phyloP scores from a whole-genome alignment of 2,888 invertebrate genomes.

The Pterostichus niger region DNA sequence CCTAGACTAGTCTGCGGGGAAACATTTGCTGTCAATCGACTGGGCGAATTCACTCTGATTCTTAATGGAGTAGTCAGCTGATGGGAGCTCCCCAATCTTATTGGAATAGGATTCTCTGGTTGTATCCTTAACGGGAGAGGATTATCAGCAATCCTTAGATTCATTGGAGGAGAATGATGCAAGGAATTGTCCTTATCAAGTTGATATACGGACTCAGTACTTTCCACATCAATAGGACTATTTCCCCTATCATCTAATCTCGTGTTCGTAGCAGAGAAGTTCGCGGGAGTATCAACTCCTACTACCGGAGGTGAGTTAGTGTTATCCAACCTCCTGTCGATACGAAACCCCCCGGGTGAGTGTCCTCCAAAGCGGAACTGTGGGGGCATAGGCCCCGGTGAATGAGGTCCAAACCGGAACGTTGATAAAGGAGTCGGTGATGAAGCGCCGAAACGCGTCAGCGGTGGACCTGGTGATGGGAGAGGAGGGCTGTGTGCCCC shows the following conservation, averaged over 20 bases:
- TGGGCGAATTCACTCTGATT: conserved; percentile 74
- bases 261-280: conserved; percentile 34
- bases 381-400: conserved; percentile 77
- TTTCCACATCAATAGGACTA: conserved; percentile 64
- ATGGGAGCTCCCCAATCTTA: conserved; percentile 72
- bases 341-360: conserved; percentile 73
- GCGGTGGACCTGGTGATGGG: conserved; percentile 74
- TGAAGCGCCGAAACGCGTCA: conserved; percentile 72
- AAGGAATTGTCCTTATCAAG: conserved; percentile 67
- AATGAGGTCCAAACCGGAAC: conserved; percentile 76
- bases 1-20: conserved; percentile 67
- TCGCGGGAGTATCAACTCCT: conserved; percentile 71
- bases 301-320: conserved; percentile 71
- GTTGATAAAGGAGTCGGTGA: conserved; percentile 73
- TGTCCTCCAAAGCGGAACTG: conserved; percentile 75
- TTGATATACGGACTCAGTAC: conserved; percentile 48
- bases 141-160: conserved; percentile 73
- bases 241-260: conserved; percentile 50
- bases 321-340: conserved; percentile 70
- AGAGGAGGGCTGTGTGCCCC: conserved; percentile 76
- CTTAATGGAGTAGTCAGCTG: conserved; percentile 74
- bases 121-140: conserved; percentile 68
- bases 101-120: conserved; percentile 74
- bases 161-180: conserved; percentile 75
- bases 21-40: conserved; percentile 69